Percentiles rank a stretch among this genome's conserved stretches.
Evolutionary conservation across 1,140 invertebrate genomes (phyloP).

Genomic region (Anthonomus grandis): DNA sequence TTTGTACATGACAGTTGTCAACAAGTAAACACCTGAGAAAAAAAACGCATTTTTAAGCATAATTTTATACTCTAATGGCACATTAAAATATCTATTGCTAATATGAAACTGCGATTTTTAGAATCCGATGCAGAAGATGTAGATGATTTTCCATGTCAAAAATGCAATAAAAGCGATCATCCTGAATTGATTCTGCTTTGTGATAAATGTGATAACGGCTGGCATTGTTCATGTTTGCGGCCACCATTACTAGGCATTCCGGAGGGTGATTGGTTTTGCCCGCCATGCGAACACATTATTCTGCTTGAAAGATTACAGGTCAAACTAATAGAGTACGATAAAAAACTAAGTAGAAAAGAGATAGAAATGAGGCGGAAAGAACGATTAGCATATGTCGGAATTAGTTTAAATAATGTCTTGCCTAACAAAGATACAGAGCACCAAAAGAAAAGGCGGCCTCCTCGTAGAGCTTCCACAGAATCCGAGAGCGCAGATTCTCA

Average conservation of each 20-base stretch:
- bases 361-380: conserved; percentile 66
- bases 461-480: conserved; percentile 39
- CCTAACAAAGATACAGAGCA: conserved; percentile 47
- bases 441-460: conserved; percentile 41
- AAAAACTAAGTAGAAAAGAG: conserved; percentile 62
- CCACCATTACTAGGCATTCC: conserved; percentile 90
- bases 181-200: conserved; percentile 95
- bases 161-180: conserved; percentile 85
- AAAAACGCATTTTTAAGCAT: no score
- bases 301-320: conserved; percentile 67
- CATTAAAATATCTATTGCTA: no score
- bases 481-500: conserved; percentile 22
- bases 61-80: no score
- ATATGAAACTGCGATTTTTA: no score
- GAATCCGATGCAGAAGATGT: conserved; percentile 58
- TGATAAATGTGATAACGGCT: conserved; percentile 90
- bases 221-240: conserved; percentile 90
- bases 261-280: conserved; percentile 96
- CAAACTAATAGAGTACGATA: conserved; percentile 61
- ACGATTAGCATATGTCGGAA: conserved; percentile 70
- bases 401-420: conserved; percentile 73
- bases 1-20: no score
- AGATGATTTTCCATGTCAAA: conserved; percentile 76
- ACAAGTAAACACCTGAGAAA: no score
- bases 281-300: conserved; percentile 85